Evolutionary conservation across 1,140 invertebrate species (phyloP), one percentile per base, ranked within the genome.

Genomic region (Cydia amplana): DNA sequence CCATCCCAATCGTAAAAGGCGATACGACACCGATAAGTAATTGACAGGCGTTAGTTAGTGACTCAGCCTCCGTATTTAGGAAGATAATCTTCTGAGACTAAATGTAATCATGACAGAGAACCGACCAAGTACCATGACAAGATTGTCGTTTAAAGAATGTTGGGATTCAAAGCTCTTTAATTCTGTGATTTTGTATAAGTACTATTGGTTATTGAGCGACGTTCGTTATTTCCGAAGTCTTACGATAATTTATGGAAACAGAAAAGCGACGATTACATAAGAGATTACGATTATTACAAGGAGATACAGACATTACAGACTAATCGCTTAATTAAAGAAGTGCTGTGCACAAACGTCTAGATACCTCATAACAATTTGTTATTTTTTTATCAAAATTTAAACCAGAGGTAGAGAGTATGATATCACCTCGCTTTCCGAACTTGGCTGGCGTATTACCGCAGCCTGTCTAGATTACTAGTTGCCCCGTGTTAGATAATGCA

Each of bases 21-120:
- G n/a, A 55, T 55, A 55, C n/a, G 4, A 55, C n/a, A 4, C 4
- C n/a, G n/a, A 67, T 36, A 16, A 4, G 28, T 67, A 67, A 67
- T 67, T 67, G 64, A 36, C 64, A 67, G 64, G 12, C 14, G 63
- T 28, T 25, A 10, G 63, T 20, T 28, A 7, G 64, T 67, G 64
- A 67, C 4, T 67, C 28, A 67, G 28, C 64, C 28, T 67, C 64
- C 28, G 64, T 32, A 67, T 67, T 67, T 67, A 2, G 25, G 28
- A 67, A 36, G 64, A n/a, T 67, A 18, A 55, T 55, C 49, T 55
- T 49, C 12, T 16, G 46, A 16, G 16, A 16, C 46, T 49, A 12
- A 49, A 49, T 16, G 12, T 49, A 49, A 49, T 49, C 46, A 3
- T 36, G 32, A 36, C 32, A 36, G 32, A 32, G 28, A 36, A 36